phyloP scores from a whole-genome alignment of 2,888 invertebrate species.

The Philopedon plagiatum region DNA sequence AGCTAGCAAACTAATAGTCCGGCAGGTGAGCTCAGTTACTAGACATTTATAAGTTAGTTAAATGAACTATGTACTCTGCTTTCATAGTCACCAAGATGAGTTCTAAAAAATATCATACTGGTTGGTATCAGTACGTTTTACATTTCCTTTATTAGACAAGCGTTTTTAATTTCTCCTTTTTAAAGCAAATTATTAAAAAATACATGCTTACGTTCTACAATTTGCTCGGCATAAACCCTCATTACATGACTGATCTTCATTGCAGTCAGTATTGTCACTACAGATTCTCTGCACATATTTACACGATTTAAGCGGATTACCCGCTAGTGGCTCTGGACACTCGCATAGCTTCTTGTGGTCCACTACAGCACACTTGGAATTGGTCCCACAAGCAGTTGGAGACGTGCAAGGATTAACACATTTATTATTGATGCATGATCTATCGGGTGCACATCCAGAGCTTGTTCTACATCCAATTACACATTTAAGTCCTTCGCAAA shows the following conservation, averaged over 20 bases:
- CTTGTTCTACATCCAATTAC: conserved; percentile 86
- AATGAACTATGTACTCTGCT: too few species aligned
- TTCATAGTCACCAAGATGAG: too few species aligned
- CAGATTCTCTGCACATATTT: conserved; percentile 79
- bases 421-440: conserved; percentile 84
- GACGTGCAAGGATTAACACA: conserved; percentile 84
- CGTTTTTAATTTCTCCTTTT: too few species aligned
- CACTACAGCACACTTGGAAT: conserved; percentile 80
- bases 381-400: conserved; percentile 87
- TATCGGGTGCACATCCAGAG: conserved; percentile 80
- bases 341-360: conserved; percentile 83
- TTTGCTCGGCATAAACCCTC: conserved; percentile 83
- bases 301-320: conserved; percentile 83
- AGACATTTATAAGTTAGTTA: too few species aligned
- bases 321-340: conserved; percentile 80
- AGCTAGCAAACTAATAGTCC: too few species aligned
- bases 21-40: too few species aligned
- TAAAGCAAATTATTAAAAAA: too few species aligned
- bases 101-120: too few species aligned
- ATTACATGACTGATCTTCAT: conserved; percentile 79
- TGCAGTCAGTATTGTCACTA: conserved; percentile 71
- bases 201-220: conserved; percentile 77
- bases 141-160: too few species aligned
- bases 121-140: too few species aligned
- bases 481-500: conserved; percentile 87